Conservation (phyloP, 92 coral and sea anemone genomes). For the Umimayanthus kanabou region DNA sequence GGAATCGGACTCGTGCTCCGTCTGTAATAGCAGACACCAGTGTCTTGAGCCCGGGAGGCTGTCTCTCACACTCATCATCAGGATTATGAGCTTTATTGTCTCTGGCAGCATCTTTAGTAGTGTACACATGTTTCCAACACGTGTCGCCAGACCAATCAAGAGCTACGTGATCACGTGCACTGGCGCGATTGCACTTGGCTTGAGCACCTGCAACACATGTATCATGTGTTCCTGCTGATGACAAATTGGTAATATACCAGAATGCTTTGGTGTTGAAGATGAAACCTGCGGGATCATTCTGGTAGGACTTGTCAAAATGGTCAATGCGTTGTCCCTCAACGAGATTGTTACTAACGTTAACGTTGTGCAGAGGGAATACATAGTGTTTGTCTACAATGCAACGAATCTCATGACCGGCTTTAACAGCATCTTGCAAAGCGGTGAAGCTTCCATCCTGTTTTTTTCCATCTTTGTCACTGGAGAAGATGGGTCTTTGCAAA, state of each 20-base stretch:
- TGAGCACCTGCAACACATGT: slow-evolving; percentile 72
- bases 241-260: slow-evolving; percentile 69
- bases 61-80: too few species aligned
- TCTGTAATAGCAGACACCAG: background rate
- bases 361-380: slow-evolving; percentile 63
- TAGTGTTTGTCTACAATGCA: slow-evolving; percentile 46
- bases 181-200: slow-evolving; percentile 62
- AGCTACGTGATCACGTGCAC: slow-evolving; percentile 59
- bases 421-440: slow-evolving; percentile 48
- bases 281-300: background rate
- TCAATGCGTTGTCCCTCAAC: slow-evolving; percentile 43
- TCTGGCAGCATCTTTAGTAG: too few species aligned
- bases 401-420: slow-evolving; percentile 62
- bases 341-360: slow-evolving; percentile 35
- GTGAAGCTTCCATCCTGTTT: slow-evolving; percentile 43
- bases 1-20: background rate
- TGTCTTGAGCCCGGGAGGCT: too few species aligned
- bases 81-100: background rate
- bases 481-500: slow-evolving; percentile 33
- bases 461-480: slow-evolving; percentile 50
- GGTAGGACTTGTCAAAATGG: slow-evolving; percentile 53
- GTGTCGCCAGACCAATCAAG: slow-evolving; percentile 74
- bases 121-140: slow-evolving; percentile 70
- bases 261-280: slow-evolving; percentile 50
- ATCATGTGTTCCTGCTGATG: slow-evolving; percentile 68